Evolutionary conservation across 2,113 vertebrate genomes (phyloP), one percentile per base, ranked within the genome.

Genomic region (Athene cunicularia): DNA sequence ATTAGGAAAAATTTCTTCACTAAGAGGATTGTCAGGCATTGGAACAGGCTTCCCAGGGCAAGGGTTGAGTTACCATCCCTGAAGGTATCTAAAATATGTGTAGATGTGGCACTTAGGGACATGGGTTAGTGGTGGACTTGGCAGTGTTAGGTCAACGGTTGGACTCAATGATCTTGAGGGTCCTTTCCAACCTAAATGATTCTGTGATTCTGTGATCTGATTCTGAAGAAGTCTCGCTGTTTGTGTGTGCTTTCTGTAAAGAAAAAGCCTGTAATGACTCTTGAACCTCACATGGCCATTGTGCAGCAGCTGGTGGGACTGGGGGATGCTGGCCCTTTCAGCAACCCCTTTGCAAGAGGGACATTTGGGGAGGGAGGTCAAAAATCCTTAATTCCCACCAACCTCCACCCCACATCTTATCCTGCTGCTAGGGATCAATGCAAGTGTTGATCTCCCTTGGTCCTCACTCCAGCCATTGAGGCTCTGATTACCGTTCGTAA

Each of bases 141-240:
- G 11, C 24, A 67, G 16, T 24, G 49, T 4, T 45, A 5, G 18
- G 30, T 58, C 39, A 50, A 17, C 0, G 0, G 19, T 12, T 53
- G 41, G 15, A 45, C 16, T 24, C 4, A 0, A 27, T 70, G 37
- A 32, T 32, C 39, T 62, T 45, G 70, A 45, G 6, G 6, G n/a
- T 56, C 13, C 3, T 94, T 74, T 76, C 21, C 53, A 80, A 41
- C 14, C 16, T 45, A 73, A 83, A 64, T 43, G 24, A 53, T 84
- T 67, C 47, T 67, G 1, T 62, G 24, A 43, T 74, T 82, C 39
- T 75, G 1, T 50, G 76, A 68, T 39, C 41, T 37, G 37, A 41
- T 8, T 47, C n/a, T 80, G 52, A 87, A 32, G 43, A 50, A 70
- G 5, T 49, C 53, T 49, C 0, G 0, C 53, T 66, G 12, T 37